A percentile compares a stretch with the other conserved stretches of the same genome.
Conservation (phyloP, 2,888 invertebrate genomes). For the Mesochorus sp. region DNA sequence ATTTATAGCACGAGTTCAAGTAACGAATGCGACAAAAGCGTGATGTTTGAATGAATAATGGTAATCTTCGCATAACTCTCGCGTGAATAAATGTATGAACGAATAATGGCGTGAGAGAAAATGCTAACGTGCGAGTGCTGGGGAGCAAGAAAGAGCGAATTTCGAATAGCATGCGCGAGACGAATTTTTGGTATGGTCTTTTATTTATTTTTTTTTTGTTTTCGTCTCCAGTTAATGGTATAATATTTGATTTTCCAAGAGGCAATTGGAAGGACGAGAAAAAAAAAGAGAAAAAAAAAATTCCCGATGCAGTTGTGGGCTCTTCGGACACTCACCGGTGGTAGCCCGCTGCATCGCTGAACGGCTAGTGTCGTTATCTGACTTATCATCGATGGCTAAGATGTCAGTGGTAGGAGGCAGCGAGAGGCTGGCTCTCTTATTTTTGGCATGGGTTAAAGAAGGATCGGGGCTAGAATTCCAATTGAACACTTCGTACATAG, state of each 20-base stretch:
- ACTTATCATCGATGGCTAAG: slow-evolving; percentile 81
- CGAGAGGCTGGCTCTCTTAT: slow-evolving; percentile 81
- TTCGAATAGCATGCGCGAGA: neutral
- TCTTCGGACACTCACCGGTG: slow-evolving; percentile 78
- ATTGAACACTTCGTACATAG: slow-evolving; percentile 89
- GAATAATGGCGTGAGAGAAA: neutral
- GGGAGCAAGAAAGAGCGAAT: neutral
- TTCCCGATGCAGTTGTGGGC: slow-evolving; percentile 62
- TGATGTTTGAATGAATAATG: slow-evolving; percentile 4
- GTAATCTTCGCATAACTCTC: neutral
- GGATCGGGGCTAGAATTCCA: slow-evolving; percentile 84
- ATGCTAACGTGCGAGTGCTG: neutral
- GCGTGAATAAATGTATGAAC: neutral
- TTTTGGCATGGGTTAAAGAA: slow-evolving; percentile 80
- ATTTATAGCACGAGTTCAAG: slow-evolving; percentile 3
- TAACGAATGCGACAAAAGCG: slow-evolving; percentile 38
- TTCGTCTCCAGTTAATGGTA: too few relatives aligned
- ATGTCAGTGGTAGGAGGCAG: slow-evolving; percentile 81
- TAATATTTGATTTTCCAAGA: too few relatives aligned
- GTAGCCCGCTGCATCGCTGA: slow-evolving; percentile 79
- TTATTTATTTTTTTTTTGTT: neutral
- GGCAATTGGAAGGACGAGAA: neutral
- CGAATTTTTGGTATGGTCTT: neutral
- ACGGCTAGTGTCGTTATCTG: slow-evolving; percentile 80
- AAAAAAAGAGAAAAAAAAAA: slow-evolving; percentile 9